phyloP scores from a whole-genome alignment of 2,888 invertebrate genomes.

The Thumatha senex region DNA sequence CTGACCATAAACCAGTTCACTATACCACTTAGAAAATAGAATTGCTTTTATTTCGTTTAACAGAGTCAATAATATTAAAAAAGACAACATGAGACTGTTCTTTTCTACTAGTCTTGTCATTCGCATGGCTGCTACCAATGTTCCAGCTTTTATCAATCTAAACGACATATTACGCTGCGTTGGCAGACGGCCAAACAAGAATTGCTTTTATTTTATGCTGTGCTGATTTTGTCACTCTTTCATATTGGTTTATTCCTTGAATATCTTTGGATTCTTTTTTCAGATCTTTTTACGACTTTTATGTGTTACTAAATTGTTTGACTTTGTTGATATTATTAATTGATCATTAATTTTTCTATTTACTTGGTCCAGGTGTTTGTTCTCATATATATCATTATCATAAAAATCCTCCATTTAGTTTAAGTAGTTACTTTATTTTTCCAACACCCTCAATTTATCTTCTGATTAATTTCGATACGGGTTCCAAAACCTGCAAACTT shows the following conservation, averaged over 20 bases:
- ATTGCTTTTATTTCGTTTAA: neutral
- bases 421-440: no score
- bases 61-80: neutral
- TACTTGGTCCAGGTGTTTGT: no score
- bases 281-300: neutral
- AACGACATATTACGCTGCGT: conserved; percentile 41
- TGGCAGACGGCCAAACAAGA: conserved; percentile 43
- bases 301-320: neutral
- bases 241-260: neutral
- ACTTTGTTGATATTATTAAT: no score
- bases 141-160: conserved; percentile 49
- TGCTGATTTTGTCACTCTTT: conserved; percentile 3
- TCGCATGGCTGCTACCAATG: conserved; percentile 36
- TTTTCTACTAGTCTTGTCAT: neutral
- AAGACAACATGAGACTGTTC: neutral
- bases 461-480: no score
- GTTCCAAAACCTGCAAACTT: no score
- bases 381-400: no score
- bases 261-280: neutral
- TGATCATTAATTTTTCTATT: no score
- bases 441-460: no score
- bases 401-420: no score
- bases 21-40: neutral
- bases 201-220: conserved; percentile 36
- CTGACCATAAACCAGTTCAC: no score